Evolutionary conservation across 2,888 invertebrate genomes (phyloP), one percentile per base, ranked within the genome.

Genomic region (Melieria picta): DNA sequence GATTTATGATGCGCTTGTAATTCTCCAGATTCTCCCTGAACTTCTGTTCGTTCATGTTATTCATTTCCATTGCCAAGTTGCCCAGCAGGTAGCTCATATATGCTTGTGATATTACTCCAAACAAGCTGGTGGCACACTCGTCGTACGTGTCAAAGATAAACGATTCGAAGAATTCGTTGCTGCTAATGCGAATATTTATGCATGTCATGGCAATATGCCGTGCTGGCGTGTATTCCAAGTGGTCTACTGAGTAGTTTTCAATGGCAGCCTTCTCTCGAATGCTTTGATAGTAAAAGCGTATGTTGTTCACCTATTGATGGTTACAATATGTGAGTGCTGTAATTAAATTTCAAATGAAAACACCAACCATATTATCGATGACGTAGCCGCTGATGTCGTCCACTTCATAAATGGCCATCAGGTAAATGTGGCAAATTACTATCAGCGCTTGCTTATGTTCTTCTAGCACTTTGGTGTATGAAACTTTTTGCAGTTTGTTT

Each of bases 1-100:
- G 76, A 73, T 82, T 75, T 75, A 84, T 81, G 0, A 82, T 71
- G 10, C 77, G 76, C 66, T 83, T 83, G 45, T 83, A 84, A 10
- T 79, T 73, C 0, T 76, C 75, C 43, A 79, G 46, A n/a, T 81
- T 77, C 5, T 72, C 68, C 42, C 77, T 77, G 52, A 84, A 84
- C 55, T 84, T 80, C 42, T 81, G 77, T 43, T 82, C 82, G 71
- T 83, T 84, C n/a, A 81, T 80, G 1, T 79, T 76, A 77, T 83
- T 84, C 9, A 84, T 58, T 66, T 85, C 80, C 72, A 84, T 72
- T 4, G 85, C 56, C 30, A 81, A 76, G 76, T 84, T 84, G 11
- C 85, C 84, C 5, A 84, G 73, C 5, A 84, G 77, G 70, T 84
- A 84, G 69, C 84, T 84, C 45, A 80, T 79, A 62, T 84, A 84